These are phyloP conservation scores for Popillia japonica DNA, from an alignment of 1,140 invertebrate species.

Conservation along the genomic window DNA sequence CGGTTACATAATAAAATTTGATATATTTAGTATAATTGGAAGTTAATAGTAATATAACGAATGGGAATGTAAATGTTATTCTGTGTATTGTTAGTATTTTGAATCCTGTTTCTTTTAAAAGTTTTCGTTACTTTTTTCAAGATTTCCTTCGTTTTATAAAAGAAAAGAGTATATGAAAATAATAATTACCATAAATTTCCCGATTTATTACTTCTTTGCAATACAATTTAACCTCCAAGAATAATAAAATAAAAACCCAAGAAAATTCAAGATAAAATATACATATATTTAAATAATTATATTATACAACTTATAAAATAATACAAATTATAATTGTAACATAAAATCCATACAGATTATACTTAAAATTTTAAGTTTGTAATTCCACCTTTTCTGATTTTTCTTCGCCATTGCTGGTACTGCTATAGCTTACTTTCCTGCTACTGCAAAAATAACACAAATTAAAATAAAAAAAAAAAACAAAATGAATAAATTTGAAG, in stretches of 20 bases:
- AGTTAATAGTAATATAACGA: too few species aligned
- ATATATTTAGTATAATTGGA: too few species aligned
- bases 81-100: too few species aligned
- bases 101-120: too few species aligned
- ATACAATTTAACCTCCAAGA: too few species aligned
- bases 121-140: too few species aligned
- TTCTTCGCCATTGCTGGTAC: neutral
- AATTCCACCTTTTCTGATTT: conserved; percentile 1
- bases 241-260: neutral
- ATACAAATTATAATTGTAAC: neutral
- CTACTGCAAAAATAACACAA: neutral
- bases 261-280: conserved; percentile 17
- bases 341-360: neutral
- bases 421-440: conserved; percentile 14
- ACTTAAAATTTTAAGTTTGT: neutral
- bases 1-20: too few species aligned
- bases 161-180: too few species aligned
- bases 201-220: too few species aligned
- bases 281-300: neutral
- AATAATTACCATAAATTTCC: too few species aligned
- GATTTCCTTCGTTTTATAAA: too few species aligned
- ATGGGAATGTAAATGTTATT: too few species aligned
- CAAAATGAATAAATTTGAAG: neutral
- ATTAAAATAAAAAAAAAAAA: neutral
- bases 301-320: neutral